These are phyloP conservation scores for Acanthisitta chloris DNA, from an alignment of 2,113 vertebrate species.

Conservation along the genomic window DNA sequence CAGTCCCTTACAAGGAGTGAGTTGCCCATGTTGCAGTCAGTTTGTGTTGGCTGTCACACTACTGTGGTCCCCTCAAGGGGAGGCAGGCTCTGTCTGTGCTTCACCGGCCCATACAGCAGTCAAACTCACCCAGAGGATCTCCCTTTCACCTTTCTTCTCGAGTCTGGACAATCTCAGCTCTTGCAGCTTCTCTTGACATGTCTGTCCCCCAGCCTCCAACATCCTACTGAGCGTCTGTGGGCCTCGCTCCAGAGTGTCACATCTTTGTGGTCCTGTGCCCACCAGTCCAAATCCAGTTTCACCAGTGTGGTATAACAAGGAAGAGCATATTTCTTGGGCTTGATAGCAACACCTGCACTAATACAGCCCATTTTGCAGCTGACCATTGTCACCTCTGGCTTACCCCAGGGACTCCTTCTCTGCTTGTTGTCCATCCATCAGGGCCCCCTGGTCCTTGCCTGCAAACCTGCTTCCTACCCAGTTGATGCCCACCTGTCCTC, in stretches of 20 bases:
- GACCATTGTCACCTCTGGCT: neutral
- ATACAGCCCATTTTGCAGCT: neutral
- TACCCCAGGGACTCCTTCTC: neutral
- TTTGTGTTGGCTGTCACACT: neutral
- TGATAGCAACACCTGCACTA: neutral
- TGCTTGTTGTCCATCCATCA: neutral
- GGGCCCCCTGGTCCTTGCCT: neutral
- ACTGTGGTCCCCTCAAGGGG: neutral
- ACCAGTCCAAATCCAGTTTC: neutral
- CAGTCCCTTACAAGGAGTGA: neutral
- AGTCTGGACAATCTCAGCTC: neutral
- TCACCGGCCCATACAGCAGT: neutral
- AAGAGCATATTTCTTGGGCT: neutral
- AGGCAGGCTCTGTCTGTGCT: neutral
- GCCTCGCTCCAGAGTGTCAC: neutral
- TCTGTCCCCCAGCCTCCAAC: neutral
- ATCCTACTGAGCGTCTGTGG: neutral
- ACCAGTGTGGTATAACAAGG: neutral
- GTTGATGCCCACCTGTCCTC: neutral
- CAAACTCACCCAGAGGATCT: accelerated
- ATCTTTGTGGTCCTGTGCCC: neutral
- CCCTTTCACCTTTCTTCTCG: neutral
- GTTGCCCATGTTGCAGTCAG: neutral
- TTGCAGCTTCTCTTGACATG: neutral
- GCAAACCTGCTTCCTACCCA: neutral